phyloP scores from a whole-genome alignment of 2,797 vertebrate genomes.

The Pipistrellus kuhlii region DNA sequence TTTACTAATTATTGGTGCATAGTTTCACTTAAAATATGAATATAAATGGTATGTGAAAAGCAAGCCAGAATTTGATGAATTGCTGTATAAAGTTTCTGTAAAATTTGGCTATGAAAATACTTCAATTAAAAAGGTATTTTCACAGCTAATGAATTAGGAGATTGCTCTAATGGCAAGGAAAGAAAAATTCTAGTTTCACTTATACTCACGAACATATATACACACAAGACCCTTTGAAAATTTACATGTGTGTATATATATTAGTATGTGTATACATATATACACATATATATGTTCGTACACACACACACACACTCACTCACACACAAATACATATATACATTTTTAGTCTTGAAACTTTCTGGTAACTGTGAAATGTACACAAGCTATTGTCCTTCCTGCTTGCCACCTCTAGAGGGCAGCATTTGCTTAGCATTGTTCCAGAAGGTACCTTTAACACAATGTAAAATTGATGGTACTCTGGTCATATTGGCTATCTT shows the following conservation, averaged over 20 bases:
- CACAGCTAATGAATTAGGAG: not conserved
- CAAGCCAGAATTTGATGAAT: slow-evolving; percentile 44
- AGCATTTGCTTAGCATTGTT: not conserved
- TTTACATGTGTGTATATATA: not conserved
- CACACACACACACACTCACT: not conserved
- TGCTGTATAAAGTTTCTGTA: not conserved
- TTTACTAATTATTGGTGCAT: slow-evolving; percentile 68
- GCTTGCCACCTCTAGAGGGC: not conserved
- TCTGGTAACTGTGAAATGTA: not conserved
- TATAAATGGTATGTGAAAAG: slow-evolving; percentile 37
- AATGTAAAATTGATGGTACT: not conserved
- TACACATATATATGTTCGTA: no score
- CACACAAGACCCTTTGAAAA: slow-evolving; percentile 17
- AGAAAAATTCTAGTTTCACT: slow-evolving; percentile 15
- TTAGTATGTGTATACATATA: no score
- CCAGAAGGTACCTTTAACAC: not conserved
- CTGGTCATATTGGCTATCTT: not conserved
- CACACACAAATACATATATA: not conserved
- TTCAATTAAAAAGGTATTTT: slow-evolving; percentile 34
- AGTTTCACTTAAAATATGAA: slow-evolving; percentile 78
- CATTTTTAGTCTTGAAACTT: not conserved
- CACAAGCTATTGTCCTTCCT: not conserved
- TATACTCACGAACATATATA: not conserved
- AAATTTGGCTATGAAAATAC: slow-evolving; percentile 41
- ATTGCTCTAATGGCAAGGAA: slow-evolving; percentile 48